Base-by-base conservation (phyloP, 1,140 invertebrate genomes). In the Achroia grisella region DNA sequence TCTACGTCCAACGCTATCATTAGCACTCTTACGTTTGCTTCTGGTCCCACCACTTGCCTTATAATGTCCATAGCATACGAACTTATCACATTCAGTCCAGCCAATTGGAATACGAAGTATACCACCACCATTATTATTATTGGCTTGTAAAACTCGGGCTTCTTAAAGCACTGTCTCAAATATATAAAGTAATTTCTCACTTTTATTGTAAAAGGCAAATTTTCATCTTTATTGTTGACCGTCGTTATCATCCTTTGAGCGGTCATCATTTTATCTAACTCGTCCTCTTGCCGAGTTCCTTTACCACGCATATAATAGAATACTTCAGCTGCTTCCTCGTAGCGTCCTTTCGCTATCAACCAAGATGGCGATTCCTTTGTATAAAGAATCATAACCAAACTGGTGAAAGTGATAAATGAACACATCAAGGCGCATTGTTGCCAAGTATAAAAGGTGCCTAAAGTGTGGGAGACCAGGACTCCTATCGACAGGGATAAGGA, bases 101-200 rank as follows among this genome's bases (percentile, higher is more conserved):
- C 68, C 17, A 85, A 83, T 44, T 85, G 81, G 49, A 85, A 83
- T 69, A 80, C 72, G 0, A 61, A 71, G 8, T 79, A 86, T 12
- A 81, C 40, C 8, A 74, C 44, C 31, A 80, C 63, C 81, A 86
- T 86, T 6, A 86, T 80, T 8, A 56, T 59, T 8, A 83, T 73
- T n/a, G 79, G 81, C 32, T 83, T 83, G 23, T 72, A 83, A 39
- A 85, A 85, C 50, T 83, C 79, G 0, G 77, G 79, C n/a, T 85
- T 81, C 17, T 52, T 71, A 4, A 56, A 56, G 1, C 76, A 70
- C 4, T 42, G 28, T 4, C 51, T 43, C 4, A 85, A 39, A 47
- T 81, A 76, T 13, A 33, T 54, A 41, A 73, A 76, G 14, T 63
- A 60, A 8, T 68, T 37, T 36, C 51, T 65, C 5, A 65, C 48